phyloP scores from a whole-genome alignment of 2,888 invertebrate genomes.

The Trachelus troglodyta region DNA sequence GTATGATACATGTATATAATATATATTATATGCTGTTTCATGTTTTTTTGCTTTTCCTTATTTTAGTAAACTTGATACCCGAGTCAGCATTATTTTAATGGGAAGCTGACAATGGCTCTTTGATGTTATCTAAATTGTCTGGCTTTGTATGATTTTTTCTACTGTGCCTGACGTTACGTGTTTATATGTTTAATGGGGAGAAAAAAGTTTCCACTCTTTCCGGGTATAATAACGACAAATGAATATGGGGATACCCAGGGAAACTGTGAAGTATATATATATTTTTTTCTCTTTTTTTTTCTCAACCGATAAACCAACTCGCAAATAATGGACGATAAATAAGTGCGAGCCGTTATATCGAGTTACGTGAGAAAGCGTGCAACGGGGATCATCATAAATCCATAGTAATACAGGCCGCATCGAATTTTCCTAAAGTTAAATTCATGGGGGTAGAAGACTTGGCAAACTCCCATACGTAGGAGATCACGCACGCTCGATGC shows the following conservation, averaged over 20 bases:
- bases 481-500: background rate
- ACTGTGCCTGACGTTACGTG: background rate
- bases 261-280: background rate
- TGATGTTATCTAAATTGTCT: constrained; percentile 6
- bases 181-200: background rate
- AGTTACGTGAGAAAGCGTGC: constrained; percentile 1
- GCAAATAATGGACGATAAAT: background rate
- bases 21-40: too few relatives aligned
- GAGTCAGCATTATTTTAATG: background rate
- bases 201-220: background rate
- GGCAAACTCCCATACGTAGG: constrained; percentile 2
- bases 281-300: background rate
- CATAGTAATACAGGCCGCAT: constrained; percentile 5
- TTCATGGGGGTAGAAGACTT: constrained; percentile 10
- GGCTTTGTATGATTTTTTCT: background rate
- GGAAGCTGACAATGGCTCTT: constrained; percentile 2
- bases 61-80: background rate
- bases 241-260: background rate
- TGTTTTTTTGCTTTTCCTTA: background rate
- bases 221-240: background rate
- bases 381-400: constrained; percentile 5
- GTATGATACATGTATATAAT: too few relatives aligned
- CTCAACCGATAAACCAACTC: background rate
- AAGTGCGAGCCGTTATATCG: background rate
- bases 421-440: constrained; percentile 13